Conservation (phyloP, 2,113 vertebrate species). For the Heterochromis multidens region DNA sequence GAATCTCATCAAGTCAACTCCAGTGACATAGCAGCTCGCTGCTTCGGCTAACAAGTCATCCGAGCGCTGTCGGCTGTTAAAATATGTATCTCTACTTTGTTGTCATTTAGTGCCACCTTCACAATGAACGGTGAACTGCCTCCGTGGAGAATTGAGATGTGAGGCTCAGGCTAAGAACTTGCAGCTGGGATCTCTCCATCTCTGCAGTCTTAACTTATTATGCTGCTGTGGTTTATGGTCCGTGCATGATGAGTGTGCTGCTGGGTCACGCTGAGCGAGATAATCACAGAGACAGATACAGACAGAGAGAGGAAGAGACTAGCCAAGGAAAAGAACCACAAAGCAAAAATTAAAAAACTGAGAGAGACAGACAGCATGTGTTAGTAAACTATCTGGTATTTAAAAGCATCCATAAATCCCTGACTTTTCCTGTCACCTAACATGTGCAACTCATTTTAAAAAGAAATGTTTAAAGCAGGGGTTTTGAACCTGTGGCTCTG, state of each 20-base stretch:
- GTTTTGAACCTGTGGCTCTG: neutral
- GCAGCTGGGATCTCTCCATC: slow-evolving; percentile 5
- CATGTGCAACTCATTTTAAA: neutral
- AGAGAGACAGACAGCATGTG: neutral
- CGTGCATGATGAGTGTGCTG: slow-evolving; percentile 40
- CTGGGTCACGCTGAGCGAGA: slow-evolving; percentile 13
- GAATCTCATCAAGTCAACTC: slow-evolving; percentile 4
- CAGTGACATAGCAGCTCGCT: neutral
- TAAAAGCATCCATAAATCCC: neutral
- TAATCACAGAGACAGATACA: neutral
- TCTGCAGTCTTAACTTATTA: slow-evolving; percentile 28
- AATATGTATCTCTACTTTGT: slow-evolving; percentile 9
- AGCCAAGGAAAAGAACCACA: neutral
- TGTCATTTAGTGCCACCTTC: slow-evolving; percentile 10
- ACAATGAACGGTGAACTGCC: slow-evolving; percentile 18
- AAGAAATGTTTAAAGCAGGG: accelerated
- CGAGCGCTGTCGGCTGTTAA: neutral
- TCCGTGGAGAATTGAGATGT: neutral
- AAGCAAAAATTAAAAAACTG: neutral
- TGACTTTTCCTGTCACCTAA: neutral
- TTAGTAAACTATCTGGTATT: neutral
- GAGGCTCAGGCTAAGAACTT: neutral
- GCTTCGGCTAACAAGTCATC: slow-evolving; percentile 20
- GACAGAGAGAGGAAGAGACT: neutral
- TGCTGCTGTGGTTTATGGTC: slow-evolving; percentile 45